Evolutionary conservation across 2,113 vertebrate species (phyloP).

Genomic region (Pachypanchax playfairii): DNA sequence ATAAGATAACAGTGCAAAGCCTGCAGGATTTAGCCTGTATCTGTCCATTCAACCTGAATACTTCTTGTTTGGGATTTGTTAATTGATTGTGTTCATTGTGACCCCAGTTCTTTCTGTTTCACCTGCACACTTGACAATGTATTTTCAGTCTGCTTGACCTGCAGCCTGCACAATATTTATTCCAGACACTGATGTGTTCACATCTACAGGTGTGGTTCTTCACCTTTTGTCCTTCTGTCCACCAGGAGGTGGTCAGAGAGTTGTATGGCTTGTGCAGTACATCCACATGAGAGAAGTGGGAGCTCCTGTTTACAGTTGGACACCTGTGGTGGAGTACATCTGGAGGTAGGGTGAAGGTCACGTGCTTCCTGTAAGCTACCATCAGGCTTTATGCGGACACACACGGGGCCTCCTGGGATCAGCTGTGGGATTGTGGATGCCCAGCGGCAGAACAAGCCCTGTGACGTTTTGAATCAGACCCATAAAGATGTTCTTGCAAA

Average conservation of each 20-base stretch:
- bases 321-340: conserved; percentile 42
- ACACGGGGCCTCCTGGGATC: conserved; percentile 51
- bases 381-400: conserved; percentile 32
- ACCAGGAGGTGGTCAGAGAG: neutral
- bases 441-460: conserved; percentile 45
- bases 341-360: conserved; percentile 56
- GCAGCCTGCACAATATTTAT: conserved; percentile 31
- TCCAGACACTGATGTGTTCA: conserved; percentile 33
- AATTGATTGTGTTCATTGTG: conserved; percentile 71
- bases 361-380: conserved; percentile 55
- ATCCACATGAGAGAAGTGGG: neutral
- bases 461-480: conserved; percentile 60
- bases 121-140: conserved; percentile 42
- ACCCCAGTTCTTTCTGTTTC: conserved; percentile 53
- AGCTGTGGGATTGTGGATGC: conserved; percentile 63
- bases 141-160: conserved; percentile 54
- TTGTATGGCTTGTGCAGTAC: neutral
- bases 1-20: conserved; percentile 64
- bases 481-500: conserved; percentile 49
- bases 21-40: conserved; percentile 52
- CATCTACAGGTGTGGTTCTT: conserved; percentile 48
- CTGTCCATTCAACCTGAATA: conserved; percentile 63
- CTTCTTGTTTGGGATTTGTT: conserved; percentile 58
- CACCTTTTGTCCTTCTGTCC: conserved; percentile 7
- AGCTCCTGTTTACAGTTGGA: conserved; percentile 12